Base-by-base conservation (phyloP, 2,888 invertebrate genomes). In the Tolmerus cingulatus region DNA sequence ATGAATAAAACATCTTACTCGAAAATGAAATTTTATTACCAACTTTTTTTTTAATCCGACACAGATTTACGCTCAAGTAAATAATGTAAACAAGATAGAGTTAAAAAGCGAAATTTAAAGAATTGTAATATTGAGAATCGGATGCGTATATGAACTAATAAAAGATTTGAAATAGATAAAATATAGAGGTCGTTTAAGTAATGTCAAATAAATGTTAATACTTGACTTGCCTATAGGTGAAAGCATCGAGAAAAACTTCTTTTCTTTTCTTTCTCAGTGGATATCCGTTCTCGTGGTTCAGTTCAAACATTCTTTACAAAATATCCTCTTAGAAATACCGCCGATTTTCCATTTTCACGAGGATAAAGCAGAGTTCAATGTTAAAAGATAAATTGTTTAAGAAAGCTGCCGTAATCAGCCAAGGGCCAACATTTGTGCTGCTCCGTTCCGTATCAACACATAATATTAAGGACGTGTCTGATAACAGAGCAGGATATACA, bases 401-500 rank as follows among this genome's bases (percentile, higher is more conserved):
- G 81, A 55, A 81, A 79, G 30, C 30, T 34, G 16, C 55, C 34
- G 34, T 55, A 55, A 55, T 27, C 30, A 81, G 55, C 81, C 51
- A 81, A 81, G 27, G 40, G 30, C 30, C 46, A 55, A 30, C 81
- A 81, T 55, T 34, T 55, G 16, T 5, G 16, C 8, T 81, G 37
- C n/a, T 51, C 34, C 14, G 34, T 34, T 51, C 34, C 14, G 34
- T 34, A 51, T 51, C 46, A 81, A 16, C 34, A 81, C 43, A 14
- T 27, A 51, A 51, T 66, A 81, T 37, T 55, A 81, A 30, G 55
- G 30, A 81, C 81, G 55, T 81, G 81, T 30, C 81, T 55, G 51
- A 27, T 55, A 81, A 34, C 23, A 14, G 19, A 81, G 55, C 81
- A 81, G 81, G 19, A 81, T 55, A 55, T n/a, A 27, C 30, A 81